These are phyloP conservation scores for Mellilla xanthometata DNA, from an alignment of 2,888 invertebrate species.

Conservation along the genomic window DNA sequence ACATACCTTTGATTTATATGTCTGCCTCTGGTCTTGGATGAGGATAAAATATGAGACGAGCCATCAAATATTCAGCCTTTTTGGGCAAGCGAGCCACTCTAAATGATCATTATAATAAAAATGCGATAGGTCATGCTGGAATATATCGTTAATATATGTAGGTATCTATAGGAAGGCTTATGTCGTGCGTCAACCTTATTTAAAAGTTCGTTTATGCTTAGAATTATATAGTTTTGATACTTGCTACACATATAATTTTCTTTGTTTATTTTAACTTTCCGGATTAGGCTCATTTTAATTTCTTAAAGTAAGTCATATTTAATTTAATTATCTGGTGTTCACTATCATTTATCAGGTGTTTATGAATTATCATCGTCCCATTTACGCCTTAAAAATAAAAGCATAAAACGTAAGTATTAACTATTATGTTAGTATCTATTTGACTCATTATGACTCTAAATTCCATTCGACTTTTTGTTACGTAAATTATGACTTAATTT, in stretches of 20 bases:
- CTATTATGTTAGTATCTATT: too few relatives aligned
- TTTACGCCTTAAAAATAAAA: too few relatives aligned
- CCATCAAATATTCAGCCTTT: constrained; percentile 76
- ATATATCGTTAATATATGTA: constrained; percentile 42
- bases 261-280: too few relatives aligned
- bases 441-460: too few relatives aligned
- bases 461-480: too few relatives aligned
- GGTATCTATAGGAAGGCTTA: constrained; percentile 39
- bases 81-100: constrained; percentile 64
- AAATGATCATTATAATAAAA: constrained; percentile 78
- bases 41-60: constrained; percentile 76
- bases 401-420: too few relatives aligned
- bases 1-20: constrained; percentile 78
- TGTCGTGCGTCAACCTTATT: constrained; percentile 51
- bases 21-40: constrained; percentile 61
- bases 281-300: too few relatives aligned
- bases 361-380: too few relatives aligned
- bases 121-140: constrained; percentile 73
- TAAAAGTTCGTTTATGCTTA: constrained; percentile 43
- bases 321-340: too few relatives aligned
- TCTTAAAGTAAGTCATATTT: too few relatives aligned
- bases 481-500: not conserved
- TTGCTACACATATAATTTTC: not conserved
- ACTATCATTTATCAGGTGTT: too few relatives aligned
- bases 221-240: constrained; percentile 8